These are phyloP conservation scores for Tapirus indicus DNA, from an alignment of 2,797 vertebrate species.

Conservation along the genomic window DNA sequence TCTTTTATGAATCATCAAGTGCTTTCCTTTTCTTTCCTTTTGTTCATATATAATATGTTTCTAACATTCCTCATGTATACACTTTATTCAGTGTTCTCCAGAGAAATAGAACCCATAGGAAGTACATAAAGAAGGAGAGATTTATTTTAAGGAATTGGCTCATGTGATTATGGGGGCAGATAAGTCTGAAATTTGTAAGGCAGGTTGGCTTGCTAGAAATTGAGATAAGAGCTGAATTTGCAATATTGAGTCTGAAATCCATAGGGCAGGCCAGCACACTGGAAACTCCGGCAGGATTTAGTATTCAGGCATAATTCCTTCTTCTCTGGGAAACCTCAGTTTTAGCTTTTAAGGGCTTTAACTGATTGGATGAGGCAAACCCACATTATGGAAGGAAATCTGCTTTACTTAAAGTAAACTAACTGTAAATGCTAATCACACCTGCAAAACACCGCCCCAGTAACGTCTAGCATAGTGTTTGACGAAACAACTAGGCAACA, in stretches of 20 bases:
- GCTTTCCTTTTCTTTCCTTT: background rate
- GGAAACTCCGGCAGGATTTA: background rate
- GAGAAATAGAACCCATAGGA: background rate
- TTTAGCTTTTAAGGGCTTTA: background rate
- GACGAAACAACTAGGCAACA: background rate
- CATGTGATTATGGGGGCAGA: background rate
- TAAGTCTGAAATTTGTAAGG: background rate
- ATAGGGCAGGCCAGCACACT: no score
- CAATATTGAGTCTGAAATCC: background rate
- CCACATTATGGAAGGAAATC: background rate
- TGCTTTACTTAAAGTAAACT: background rate
- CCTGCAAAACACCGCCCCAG: background rate
- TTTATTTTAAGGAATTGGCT: background rate
- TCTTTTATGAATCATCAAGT: background rate
- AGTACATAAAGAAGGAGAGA: background rate
- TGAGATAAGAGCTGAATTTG: background rate
- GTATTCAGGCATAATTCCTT: background rate
- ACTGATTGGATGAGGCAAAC: background rate
- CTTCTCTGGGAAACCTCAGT: background rate
- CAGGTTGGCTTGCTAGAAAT: background rate
- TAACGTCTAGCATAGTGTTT: background rate
- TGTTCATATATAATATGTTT: background rate
- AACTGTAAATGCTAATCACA: background rate
- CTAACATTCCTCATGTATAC: background rate
- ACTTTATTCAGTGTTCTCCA: background rate